Conservation (phyloP, 2,113 vertebrate genomes). For the Prionailurus bengalensis region DNA sequence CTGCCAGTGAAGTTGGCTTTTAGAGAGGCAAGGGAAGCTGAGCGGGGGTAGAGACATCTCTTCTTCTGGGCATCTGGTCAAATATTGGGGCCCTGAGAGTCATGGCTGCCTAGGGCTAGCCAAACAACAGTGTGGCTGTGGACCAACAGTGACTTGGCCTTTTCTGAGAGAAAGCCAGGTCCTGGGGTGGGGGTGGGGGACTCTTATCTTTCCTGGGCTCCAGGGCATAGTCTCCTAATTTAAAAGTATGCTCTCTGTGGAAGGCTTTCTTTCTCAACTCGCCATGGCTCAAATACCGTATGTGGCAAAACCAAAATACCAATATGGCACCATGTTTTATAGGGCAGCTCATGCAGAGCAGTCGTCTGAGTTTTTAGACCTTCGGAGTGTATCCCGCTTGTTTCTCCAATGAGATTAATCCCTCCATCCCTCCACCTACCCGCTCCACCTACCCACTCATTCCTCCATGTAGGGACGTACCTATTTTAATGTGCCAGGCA, state of each 20-base stretch:
- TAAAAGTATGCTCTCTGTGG: neutral
- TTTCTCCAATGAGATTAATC: neutral
- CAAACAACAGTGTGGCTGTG: neutral
- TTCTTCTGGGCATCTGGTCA: neutral
- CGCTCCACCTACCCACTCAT: fast-evolving
- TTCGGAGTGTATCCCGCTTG: neutral
- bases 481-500: fast-evolving
- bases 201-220: neutral
- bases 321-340: fast-evolving
- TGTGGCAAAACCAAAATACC: too few relatives aligned
- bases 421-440: too few relatives aligned
- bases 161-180: neutral
- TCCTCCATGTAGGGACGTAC: neutral
- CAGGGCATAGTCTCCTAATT: neutral
- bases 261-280: neutral
- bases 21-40: neutral
- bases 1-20: neutral
- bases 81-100: neutral
- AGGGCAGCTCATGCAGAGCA: neutral
- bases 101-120: neutral
- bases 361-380: neutral
- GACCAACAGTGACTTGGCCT: neutral
- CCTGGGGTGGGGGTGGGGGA: neutral
- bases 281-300: neutral
- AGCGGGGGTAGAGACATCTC: neutral